Evolutionary conservation across 2,797 vertebrate species (phyloP).

Genomic region (Erpetoichthys calabaricus): DNA sequence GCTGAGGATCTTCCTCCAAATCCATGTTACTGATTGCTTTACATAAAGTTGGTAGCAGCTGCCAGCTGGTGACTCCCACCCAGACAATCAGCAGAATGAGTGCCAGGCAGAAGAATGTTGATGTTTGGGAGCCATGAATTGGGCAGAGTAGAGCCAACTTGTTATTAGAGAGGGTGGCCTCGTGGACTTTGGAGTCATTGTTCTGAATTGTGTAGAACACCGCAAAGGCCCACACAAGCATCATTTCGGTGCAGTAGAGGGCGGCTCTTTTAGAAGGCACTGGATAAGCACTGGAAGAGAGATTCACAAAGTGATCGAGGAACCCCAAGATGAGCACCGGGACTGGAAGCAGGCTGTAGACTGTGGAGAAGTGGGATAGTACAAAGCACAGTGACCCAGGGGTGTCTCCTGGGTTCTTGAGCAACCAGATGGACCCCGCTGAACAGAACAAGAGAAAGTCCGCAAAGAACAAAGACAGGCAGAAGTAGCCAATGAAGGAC

Average conservation of each 20-base stretch:
- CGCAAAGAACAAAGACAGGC: slow-evolving; percentile 33
- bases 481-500: slow-evolving; percentile 31
- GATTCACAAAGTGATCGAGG: slow-evolving; percentile 27
- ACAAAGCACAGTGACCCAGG: slow-evolving; percentile 25
- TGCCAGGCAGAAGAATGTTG: slow-evolving; percentile 15
- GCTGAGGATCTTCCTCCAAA: background rate
- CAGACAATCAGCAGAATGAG: slow-evolving; percentile 13
- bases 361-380: slow-evolving; percentile 27
- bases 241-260: slow-evolving; percentile 13
- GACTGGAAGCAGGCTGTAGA: slow-evolving; percentile 34
- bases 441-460: slow-evolving; percentile 25
- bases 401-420: slow-evolving; percentile 4
- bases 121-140: slow-evolving; percentile 21
- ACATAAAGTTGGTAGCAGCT: slow-evolving; percentile 24
- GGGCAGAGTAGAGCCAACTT: slow-evolving; percentile 23
- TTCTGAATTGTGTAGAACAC: slow-evolving; percentile 14
- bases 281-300: background rate
- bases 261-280: slow-evolving; percentile 11
- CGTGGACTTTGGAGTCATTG: slow-evolving; percentile 2
- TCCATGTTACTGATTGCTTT: slow-evolving; percentile 21
- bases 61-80: slow-evolving; percentile 25
- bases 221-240: slow-evolving; percentile 34
- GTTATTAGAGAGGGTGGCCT: background rate
- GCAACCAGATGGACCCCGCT: slow-evolving; percentile 18
- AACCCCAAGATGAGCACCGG: slow-evolving; percentile 31